Conservation (phyloP, 1,140 invertebrate genomes). For the Dryas iulia region DNA sequence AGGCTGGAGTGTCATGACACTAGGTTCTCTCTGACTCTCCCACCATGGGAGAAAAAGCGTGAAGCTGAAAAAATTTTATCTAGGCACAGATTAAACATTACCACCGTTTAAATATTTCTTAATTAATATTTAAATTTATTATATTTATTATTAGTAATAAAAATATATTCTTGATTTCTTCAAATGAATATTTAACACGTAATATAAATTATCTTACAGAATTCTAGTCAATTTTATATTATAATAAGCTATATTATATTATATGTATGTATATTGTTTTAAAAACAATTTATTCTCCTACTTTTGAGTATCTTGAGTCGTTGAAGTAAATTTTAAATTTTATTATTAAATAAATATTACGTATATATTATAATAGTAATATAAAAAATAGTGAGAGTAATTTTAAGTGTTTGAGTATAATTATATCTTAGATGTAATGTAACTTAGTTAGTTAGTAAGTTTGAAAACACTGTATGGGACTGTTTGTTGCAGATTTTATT, state of each 20-base stretch:
- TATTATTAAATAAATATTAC: background rate
- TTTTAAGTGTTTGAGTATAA: slow-evolving; percentile 26
- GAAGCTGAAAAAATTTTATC: too few relatives aligned
- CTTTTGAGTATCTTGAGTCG: background rate
- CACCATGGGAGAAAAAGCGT: too few relatives aligned
- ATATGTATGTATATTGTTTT: background rate
- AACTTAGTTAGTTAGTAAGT: background rate
- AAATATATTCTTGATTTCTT: background rate
- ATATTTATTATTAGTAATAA: background rate
- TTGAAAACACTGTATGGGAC: background rate
- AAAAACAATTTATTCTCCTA: background rate
- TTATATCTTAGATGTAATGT: background rate
- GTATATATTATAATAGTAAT: slow-evolving; percentile 38
- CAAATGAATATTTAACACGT: background rate
- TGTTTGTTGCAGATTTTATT: background rate
- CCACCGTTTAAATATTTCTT: background rate
- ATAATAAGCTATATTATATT: background rate
- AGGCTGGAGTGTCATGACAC: too few relatives aligned
- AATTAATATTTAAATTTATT: background rate
- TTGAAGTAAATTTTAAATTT: slow-evolving; percentile 1
- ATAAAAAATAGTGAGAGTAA: slow-evolving; percentile 40
- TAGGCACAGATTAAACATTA: background rate
- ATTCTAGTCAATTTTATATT: slow-evolving; percentile 5
- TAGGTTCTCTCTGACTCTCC: too few relatives aligned
- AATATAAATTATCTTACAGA: background rate